Base-by-base conservation (phyloP, 30 jellyfish, hydroid and myxozoan genomes). In the Aurelia coerulea region DNA sequence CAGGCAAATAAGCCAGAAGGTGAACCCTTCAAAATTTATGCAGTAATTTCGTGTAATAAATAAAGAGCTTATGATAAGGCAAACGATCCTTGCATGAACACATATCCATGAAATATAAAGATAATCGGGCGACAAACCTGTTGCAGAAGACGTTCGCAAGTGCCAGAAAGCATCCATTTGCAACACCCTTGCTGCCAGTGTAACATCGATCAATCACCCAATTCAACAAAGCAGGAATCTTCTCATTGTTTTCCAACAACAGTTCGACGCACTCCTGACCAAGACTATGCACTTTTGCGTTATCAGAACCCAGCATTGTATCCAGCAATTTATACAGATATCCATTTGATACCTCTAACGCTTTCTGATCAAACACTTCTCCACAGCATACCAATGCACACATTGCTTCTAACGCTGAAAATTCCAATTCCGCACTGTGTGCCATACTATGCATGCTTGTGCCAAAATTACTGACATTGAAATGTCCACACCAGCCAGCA, bases 401-500 rank as follows among this genome's bases (percentile, higher is more conserved):
- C 99, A 95, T 95, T 19, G 99, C 99, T 79, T 95, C 97, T 50
- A 95, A 82, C 18, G 99, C 99, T 15, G 99, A 89, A 75, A 95
- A 85, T 65, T 95, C 99, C 60, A 95, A 87, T 59, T 95, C 99
- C 0, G 96, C 92, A 75, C 99, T 95, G 3, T 84, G 88, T 6
- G 88, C 97, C 6, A 95, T 95, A 58, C 69, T 65, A 73, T 35
- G 65, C 81, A 88, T 88, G 73, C 97, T 89, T 65, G 99, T 85
- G 35, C 97, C 97, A 74, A 81, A 65, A 29, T 82, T 89, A 77
- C 95, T 95, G 53, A 95, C 95, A 65, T 95, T 90, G 92, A 95
- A 95, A 71, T 95, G 99, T 1, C 99, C 99, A 62, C 99, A 95
- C 97, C 97, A 95, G 80, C 99, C 90, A 4, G 99, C 97, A n/a